Percentiles rank a stretch among this genome's conserved stretches.
These are phyloP conservation scores for Camponotus vicinus DNA, from an alignment of 1,140 invertebrate species.

Conservation along the genomic window DNA sequence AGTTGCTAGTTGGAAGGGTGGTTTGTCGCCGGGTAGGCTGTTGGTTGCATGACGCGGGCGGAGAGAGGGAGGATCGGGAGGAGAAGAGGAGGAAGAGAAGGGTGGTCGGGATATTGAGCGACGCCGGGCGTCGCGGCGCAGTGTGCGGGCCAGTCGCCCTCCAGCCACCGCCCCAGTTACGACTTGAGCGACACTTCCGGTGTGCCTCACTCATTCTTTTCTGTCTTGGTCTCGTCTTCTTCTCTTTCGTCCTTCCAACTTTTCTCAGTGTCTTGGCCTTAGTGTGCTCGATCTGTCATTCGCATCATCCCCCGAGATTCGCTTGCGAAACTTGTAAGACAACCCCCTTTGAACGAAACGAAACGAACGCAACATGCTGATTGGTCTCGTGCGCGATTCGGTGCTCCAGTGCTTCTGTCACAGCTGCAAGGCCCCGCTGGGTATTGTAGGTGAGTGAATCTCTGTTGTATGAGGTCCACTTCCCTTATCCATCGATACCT, in stretches of 20 bases:
- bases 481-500: neutral
- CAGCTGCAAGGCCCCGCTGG: conserved; percentile 93
- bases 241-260: conserved; percentile 7
- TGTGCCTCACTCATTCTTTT: conserved; percentile 53
- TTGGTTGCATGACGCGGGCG: conserved; percentile 48
- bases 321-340: conserved; percentile 70
- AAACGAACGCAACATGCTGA: conserved; percentile 89
- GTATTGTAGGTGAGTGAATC: conserved; percentile 89
- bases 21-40: conserved; percentile 66
- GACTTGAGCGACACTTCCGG: conserved; percentile 69
- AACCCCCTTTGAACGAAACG: conserved; percentile 74
- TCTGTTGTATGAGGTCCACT: neutral
- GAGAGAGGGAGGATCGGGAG: conserved; percentile 60
- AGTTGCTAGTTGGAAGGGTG: conserved; percentile 64
- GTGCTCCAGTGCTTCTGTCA: conserved; percentile 96
- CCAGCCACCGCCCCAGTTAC: conserved; percentile 85
- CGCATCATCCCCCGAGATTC: conserved; percentile 13
- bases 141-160: conserved; percentile 81
- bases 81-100: conserved; percentile 63
- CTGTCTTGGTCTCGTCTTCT: conserved; percentile 42
- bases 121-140: conserved; percentile 84
- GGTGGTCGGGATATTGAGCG: conserved; percentile 83
- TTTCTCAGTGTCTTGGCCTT: neutral
- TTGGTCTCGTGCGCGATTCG: conserved; percentile 94
- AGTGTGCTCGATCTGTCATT: conserved; percentile 7